A percentile compares a stretch with the other conserved stretches of the same genome.
These are phyloP conservation scores for Pterophyllum scalare DNA, from an alignment of 2,113 vertebrate genomes.

Conservation along the genomic window DNA sequence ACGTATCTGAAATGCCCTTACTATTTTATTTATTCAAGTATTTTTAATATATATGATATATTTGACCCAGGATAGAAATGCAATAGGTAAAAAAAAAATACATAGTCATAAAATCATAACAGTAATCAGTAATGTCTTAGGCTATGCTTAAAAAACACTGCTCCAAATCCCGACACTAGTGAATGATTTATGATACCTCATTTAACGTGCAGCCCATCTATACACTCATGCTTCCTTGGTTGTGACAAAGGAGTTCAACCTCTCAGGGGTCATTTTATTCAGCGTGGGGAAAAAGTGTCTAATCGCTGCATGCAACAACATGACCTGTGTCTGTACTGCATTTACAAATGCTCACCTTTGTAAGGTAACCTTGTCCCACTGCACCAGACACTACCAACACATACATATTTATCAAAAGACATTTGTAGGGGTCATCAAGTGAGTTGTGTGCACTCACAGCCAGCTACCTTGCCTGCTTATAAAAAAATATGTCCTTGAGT, in stretches of 20 bases:
- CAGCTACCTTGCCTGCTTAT: conserved; percentile 23
- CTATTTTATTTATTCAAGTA: neutral
- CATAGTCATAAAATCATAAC: neutral
- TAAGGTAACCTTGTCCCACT: conserved; percentile 53
- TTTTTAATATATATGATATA: neutral
- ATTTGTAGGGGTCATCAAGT: conserved; percentile 46
- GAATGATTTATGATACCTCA: conserved; percentile 7
- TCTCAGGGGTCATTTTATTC: conserved; percentile 42
- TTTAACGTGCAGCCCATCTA: conserved; percentile 1
- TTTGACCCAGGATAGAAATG: neutral
- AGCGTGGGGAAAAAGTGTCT: neutral
- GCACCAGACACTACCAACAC: conserved; percentile 41
- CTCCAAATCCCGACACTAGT: neutral
- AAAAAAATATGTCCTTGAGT: conserved; percentile 56
- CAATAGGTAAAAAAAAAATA: neutral
- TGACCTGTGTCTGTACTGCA: conserved; percentile 29
- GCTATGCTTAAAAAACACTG: conserved; percentile 8
- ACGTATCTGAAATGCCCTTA: neutral
- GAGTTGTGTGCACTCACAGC: conserved; percentile 4
- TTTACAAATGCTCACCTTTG: conserved; percentile 60
- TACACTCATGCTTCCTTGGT: neutral
- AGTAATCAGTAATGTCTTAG: neutral
- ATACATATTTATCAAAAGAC: conserved; percentile 70
- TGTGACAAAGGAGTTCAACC: conserved; percentile 33
- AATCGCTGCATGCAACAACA: conserved; percentile 17